phyloP scores from a whole-genome alignment of 2,888 invertebrate genomes.

The Melanargia galathea region DNA sequence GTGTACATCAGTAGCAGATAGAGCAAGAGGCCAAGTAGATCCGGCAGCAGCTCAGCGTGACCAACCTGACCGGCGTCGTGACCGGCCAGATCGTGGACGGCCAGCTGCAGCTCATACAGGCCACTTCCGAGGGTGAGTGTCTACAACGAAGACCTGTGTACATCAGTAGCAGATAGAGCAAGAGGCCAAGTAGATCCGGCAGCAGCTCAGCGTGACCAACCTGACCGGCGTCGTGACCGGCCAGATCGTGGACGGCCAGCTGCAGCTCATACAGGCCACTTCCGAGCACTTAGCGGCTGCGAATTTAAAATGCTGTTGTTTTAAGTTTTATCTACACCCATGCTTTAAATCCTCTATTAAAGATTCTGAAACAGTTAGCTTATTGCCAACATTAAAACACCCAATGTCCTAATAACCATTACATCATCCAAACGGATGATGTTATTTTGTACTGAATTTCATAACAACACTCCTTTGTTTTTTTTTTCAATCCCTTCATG shows the following conservation, averaged over 20 bases:
- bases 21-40: slow-evolving; percentile 74
- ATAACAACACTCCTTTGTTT: too few relatives aligned
- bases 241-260: slow-evolving; percentile 42
- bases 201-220: slow-evolving; percentile 69
- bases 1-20: slow-evolving; percentile 64
- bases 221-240: slow-evolving; percentile 67
- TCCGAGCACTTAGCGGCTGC: slow-evolving; percentile 46
- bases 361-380: too few relatives aligned
- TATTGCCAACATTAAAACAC: too few relatives aligned
- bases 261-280: slow-evolving; percentile 16
- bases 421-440: too few relatives aligned
- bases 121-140: slow-evolving; percentile 56
- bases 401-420: too few relatives aligned
- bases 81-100: slow-evolving; percentile 52
- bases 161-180: slow-evolving; percentile 70
- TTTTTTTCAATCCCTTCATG: too few relatives aligned
- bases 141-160: too few relatives aligned
- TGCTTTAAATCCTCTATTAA: too few relatives aligned
- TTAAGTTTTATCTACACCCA: too few relatives aligned
- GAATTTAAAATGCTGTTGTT: too few relatives aligned
- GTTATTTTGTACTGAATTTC: too few relatives aligned
- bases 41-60: slow-evolving; percentile 69
- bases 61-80: slow-evolving; percentile 64
- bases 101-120: background rate
- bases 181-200: slow-evolving; percentile 72